These are phyloP conservation scores for Cantharis rustica DNA, from an alignment of 2,888 invertebrate species.

Conservation along the genomic window DNA sequence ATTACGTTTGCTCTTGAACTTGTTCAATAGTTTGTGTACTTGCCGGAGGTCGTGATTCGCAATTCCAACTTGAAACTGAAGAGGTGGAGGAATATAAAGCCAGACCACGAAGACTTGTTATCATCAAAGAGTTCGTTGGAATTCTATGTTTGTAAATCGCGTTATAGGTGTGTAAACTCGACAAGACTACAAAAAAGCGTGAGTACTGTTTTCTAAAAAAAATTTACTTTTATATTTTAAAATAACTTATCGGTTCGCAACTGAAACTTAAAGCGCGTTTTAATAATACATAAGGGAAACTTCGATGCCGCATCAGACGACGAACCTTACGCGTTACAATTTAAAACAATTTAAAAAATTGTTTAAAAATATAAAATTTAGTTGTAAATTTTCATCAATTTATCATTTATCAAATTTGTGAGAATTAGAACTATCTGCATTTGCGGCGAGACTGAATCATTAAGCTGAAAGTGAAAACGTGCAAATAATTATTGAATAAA, in stretches of 20 bases:
- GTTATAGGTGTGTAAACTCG: not conserved
- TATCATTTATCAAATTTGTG: too few relatives aligned
- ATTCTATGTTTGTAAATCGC: not conserved
- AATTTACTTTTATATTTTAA: not conserved
- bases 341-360: too few relatives aligned
- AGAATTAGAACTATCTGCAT: too few relatives aligned
- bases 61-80: not conserved
- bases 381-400: too few relatives aligned
- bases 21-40: conserved; percentile 2
- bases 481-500: too few relatives aligned
- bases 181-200: not conserved
- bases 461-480: not conserved
- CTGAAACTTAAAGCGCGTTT: not conserved
- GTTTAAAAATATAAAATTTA: too few relatives aligned
- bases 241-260: not conserved
- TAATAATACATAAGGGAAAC: not conserved
- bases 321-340: not conserved
- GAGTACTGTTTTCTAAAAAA: not conserved
- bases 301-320: not conserved
- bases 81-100: conserved; percentile 2
- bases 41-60: conserved; percentile 1
- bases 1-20: conserved; percentile 3
- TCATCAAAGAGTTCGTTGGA: not conserved
- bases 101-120: conserved; percentile 1
- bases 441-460: not conserved